Percentiles rank a stretch among this genome's conserved stretches.
These are phyloP conservation scores for Seira musarum DNA, from an alignment of 2,888 invertebrate species.

Conservation along the genomic window DNA sequence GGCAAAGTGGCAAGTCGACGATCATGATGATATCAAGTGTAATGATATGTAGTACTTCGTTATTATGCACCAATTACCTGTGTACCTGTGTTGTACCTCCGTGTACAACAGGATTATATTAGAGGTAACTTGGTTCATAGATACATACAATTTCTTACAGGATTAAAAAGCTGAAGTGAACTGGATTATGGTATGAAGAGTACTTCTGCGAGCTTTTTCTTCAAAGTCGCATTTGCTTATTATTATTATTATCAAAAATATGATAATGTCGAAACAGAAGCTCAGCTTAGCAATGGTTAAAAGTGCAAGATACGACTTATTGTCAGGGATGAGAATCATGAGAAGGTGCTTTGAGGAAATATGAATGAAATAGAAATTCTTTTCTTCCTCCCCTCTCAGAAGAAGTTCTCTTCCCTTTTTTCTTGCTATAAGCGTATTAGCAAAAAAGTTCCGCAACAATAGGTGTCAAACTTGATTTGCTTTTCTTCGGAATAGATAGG, in stretches of 20 bases:
- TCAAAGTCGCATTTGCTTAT: background rate
- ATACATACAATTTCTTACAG: no score
- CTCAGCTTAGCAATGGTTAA: background rate
- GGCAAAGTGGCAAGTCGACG: no score
- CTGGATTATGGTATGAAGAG: background rate
- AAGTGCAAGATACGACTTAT: background rate
- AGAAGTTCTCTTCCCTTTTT: no score
- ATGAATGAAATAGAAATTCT: background rate
- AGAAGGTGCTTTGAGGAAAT: background rate
- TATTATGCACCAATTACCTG: background rate
- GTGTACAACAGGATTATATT: background rate
- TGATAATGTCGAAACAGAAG: background rate
- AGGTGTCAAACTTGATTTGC: no score
- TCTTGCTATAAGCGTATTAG: no score
- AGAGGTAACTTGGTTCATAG: no score
- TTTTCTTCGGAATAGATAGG: no score
- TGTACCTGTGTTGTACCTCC: no score
- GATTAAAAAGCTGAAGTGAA: background rate
- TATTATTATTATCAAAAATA: background rate
- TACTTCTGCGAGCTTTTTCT: background rate
- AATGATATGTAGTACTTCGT: slow-evolving; percentile 30
- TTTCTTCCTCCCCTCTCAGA: background rate
- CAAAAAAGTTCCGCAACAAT: no score
- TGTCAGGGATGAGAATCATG: background rate
- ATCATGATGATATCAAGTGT: slow-evolving; percentile 40